Evolutionary conservation across 2,113 vertebrate genomes (phyloP).

Genomic region (Neolamprologus ventralis): DNA sequence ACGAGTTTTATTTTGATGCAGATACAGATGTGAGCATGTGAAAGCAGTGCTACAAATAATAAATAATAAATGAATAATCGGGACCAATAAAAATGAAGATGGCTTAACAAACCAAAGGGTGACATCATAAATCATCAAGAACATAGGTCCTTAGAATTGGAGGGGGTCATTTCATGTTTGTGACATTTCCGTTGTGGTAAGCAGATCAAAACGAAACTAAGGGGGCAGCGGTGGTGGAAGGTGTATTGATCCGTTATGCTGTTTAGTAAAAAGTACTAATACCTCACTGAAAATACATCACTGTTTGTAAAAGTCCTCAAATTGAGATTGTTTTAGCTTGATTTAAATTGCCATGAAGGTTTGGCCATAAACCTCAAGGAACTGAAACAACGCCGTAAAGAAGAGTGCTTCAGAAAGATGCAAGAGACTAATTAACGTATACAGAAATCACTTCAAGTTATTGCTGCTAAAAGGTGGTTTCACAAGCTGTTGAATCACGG

Average conservation of each 20-base stretch:
- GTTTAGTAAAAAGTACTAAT: neutral
- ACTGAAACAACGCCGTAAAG: neutral
- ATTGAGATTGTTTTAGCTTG: neutral
- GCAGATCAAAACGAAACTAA: neutral
- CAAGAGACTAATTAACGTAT: neutral
- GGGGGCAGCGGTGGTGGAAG: fast-evolving
- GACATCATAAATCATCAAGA: neutral
- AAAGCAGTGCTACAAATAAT: fast-evolving
- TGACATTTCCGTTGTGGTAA: neutral
- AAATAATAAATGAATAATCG: neutral
- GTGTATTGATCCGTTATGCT: neutral
- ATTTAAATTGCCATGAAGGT: fast-evolving
- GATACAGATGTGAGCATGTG: neutral
- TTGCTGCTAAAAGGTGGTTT: neutral
- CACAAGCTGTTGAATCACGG: fast-evolving
- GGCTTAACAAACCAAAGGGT: neutral
- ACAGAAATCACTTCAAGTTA: neutral
- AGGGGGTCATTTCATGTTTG: neutral
- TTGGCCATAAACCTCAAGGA: neutral
- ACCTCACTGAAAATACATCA: neutral
- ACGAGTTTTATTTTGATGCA: neutral
- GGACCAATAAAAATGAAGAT: neutral
- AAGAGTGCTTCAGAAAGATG: neutral
- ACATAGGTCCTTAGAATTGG: fast-evolving
- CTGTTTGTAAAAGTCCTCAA: neutral